Conservation (phyloP, 1,140 invertebrate genomes). For the Oscheius sp. region DNA sequence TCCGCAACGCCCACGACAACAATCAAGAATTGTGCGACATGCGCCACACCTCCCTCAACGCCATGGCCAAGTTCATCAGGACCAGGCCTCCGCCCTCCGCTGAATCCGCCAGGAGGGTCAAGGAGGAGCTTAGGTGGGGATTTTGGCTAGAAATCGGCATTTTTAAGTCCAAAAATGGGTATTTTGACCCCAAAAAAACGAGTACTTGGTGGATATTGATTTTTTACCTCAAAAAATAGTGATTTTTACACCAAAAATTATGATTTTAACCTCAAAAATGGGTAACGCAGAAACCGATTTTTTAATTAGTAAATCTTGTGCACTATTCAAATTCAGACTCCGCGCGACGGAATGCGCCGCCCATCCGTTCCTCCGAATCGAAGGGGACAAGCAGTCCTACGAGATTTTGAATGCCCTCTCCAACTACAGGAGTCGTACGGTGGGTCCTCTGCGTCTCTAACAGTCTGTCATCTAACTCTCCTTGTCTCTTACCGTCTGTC, state of each 20-base stretch:
- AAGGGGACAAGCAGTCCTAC: slow-evolving; percentile 20
- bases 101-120: slow-evolving; percentile 82
- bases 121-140: slow-evolving; percentile 63
- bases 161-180: not conserved
- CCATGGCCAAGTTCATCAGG: slow-evolving; percentile 82
- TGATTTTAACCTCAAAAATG: no score
- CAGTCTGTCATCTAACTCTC: no score
- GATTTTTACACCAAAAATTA: no score
- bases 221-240: no score
- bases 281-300: no score
- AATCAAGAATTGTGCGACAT: slow-evolving; percentile 77
- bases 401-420: slow-evolving; percentile 24
- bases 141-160: not conserved
- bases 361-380: slow-evolving; percentile 45
- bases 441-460: no score
- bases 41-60: slow-evolving; percentile 77
- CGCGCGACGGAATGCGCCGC: slow-evolving; percentile 29
- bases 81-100: slow-evolving; percentile 80
- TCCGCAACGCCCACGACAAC: slow-evolving; percentile 74
- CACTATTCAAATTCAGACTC: not conserved
- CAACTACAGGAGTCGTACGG: slow-evolving; percentile 25
- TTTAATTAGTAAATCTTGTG: no score
- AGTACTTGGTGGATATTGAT: no score
- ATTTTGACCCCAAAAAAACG: no score
- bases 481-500: no score